Conservation (phyloP, 2,888 invertebrate species). For the Fragum fragum region DNA sequence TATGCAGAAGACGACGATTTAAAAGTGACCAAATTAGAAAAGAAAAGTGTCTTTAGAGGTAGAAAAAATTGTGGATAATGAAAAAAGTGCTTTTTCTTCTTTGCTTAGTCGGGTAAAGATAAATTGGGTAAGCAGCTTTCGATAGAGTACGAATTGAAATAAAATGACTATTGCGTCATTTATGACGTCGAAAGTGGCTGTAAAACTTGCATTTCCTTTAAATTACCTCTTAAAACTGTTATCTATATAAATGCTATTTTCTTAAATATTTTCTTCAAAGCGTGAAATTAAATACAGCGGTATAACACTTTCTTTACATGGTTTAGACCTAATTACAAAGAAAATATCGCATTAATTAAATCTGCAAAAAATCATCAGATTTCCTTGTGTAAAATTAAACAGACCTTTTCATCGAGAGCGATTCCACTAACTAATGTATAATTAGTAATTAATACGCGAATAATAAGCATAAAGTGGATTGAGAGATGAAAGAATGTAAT, state of each 20-base stretch:
- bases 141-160: too few relatives aligned
- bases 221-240: not conserved
- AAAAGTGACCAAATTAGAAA: too few relatives aligned
- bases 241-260: not conserved
- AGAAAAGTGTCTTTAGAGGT: too few relatives aligned
- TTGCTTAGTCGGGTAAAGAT: too few relatives aligned
- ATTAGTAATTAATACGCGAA: conserved; percentile 23
- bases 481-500: conserved; percentile 18
- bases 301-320: not conserved
- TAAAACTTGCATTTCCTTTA: not conserved
- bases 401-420: conserved; percentile 12
- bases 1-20: too few relatives aligned
- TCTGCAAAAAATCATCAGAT: conserved; percentile 12
- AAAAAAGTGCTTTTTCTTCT: too few relatives aligned
- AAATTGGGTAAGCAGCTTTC: too few relatives aligned
- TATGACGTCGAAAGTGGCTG: not conserved
- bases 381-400: conserved; percentile 16
- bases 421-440: conserved; percentile 6
- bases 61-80: too few relatives aligned
- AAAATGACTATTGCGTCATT: not conserved
- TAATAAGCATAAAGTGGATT: conserved; percentile 18
- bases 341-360: conserved; percentile 13
- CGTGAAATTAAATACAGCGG: not conserved
- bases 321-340: not conserved
- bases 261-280: not conserved